Base-by-base conservation (phyloP, 2,797 vertebrate species). In the Melanotaenia boesemani region DNA sequence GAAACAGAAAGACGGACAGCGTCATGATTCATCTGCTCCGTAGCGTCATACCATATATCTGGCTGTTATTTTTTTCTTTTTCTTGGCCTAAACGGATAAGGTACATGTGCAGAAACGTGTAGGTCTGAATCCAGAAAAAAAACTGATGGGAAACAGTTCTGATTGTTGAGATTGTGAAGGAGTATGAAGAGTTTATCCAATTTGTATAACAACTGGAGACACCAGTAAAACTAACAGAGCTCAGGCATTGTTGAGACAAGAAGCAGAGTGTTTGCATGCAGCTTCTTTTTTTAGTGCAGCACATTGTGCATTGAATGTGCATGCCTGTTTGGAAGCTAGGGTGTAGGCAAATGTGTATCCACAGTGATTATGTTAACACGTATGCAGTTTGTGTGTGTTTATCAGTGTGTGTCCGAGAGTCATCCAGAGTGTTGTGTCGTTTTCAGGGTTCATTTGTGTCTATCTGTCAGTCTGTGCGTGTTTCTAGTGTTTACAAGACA, bases 401-500 rank as follows among this genome's bases (percentile, higher is more conserved):
- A 70, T 63, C 32, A 67, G 56, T 73, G 48, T 62, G 66, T 70
- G 55, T 61, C 52, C 28, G 1, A 41, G 82, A 79, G 82, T 62
- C 72, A 76, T 78, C 76, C 68, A 58, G 58, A 79, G 63, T 76
- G 69, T 63, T 20, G 74, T 63, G 76, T 86, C 83, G 79, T 63
- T 67, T 80, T 70, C 70, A 66, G 82, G 79, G 63, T 77, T 77
- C 83, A 79, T 81, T 70, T 81, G 64, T 76, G 80, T 84, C 70
- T 80, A 57, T 84, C 85, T 77, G 81, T 86, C 72, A 71, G 84
- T 80, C 72, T 80, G 76, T 89, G 91, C 74, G 71, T 91, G 89
- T 91, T 81, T 75, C 80, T 80, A 22, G 72, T 90, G 91, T 93
- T 91, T 91, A 92, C 82, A 77, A 88, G 84, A 89, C 90, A 89